Percentiles rank a stretch among this genome's conserved stretches.
These are phyloP conservation scores for Cephus pulcher DNA, from an alignment of 2,888 invertebrate species.

Conservation along the genomic window DNA sequence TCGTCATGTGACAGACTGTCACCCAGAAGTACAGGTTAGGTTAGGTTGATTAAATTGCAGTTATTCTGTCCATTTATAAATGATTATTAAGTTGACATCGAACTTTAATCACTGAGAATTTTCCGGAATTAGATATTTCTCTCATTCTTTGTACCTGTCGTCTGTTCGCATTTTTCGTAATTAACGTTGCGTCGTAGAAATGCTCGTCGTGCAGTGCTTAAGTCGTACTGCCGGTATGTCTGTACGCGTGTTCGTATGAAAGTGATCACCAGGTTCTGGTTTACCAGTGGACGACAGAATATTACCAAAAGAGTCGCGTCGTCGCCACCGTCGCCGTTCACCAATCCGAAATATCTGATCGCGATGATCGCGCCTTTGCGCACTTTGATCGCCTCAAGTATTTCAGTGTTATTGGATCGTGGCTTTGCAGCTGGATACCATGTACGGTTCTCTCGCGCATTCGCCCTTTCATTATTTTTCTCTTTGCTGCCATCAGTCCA, in stretches of 20 bases:
- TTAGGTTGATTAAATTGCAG: neutral
- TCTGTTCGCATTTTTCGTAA: neutral
- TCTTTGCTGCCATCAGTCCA: neutral
- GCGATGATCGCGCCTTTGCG: slow-evolving; percentile 31
- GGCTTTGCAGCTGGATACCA: slow-evolving; percentile 42
- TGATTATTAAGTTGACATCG: neutral
- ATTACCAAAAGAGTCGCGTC: slow-evolving; percentile 34
- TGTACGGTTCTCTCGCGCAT: slow-evolving; percentile 39
- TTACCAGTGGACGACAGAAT: slow-evolving; percentile 17
- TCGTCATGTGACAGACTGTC: neutral
- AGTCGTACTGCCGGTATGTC: neutral
- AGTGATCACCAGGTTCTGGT: neutral
- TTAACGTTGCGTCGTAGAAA: neutral
- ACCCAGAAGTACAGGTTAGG: neutral
- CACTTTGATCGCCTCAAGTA: slow-evolving; percentile 20
- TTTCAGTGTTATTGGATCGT: slow-evolving; percentile 32
- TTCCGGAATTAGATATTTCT: neutral
- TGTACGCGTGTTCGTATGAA: neutral
- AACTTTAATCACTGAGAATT: neutral
- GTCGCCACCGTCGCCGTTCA: slow-evolving; percentile 8
- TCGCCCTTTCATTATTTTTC: neutral
- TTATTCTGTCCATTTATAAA: neutral
- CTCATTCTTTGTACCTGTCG: neutral
- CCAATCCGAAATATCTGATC: slow-evolving; percentile 33
- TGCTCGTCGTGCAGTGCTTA: neutral